These are phyloP conservation scores for Pangasius larnaudii DNA, from an alignment of 2,797 vertebrate genomes.

Conservation along the genomic window DNA sequence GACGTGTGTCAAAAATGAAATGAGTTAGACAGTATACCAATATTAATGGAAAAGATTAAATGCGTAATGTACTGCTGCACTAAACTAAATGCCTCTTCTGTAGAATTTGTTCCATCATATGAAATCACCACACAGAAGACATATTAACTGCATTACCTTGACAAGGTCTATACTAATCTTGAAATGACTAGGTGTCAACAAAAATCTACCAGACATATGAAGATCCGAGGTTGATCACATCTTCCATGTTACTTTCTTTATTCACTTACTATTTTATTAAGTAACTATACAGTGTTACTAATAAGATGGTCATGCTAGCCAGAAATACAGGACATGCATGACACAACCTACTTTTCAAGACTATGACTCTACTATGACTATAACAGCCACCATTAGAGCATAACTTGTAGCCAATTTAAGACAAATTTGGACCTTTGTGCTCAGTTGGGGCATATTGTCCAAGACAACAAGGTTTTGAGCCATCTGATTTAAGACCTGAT, in stretches of 20 bases:
- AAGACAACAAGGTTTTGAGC: background rate
- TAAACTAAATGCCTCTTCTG: background rate
- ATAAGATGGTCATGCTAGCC: background rate
- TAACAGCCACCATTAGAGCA: background rate
- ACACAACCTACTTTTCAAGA: background rate
- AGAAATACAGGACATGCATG: background rate
- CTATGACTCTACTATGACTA: background rate
- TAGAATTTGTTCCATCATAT: background rate
- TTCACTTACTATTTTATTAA: constrained; percentile 3
- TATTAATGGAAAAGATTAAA: too few species aligned
- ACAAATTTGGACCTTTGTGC: background rate
- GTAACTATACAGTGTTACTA: background rate
- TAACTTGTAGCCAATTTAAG: background rate
- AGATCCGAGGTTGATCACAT: background rate
- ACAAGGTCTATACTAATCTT: background rate
- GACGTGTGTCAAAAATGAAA: background rate
- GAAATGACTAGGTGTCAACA: background rate
- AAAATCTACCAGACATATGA: background rate
- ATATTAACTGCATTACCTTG: background rate
- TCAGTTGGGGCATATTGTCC: background rate
- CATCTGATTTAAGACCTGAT: background rate
- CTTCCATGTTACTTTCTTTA: background rate
- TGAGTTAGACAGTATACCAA: background rate
- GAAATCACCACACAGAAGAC: background rate
- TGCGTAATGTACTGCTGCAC: too few species aligned